phyloP scores from a whole-genome alignment of 2,113 vertebrate genomes.

The Hymenochirus boettgeri region DNA sequence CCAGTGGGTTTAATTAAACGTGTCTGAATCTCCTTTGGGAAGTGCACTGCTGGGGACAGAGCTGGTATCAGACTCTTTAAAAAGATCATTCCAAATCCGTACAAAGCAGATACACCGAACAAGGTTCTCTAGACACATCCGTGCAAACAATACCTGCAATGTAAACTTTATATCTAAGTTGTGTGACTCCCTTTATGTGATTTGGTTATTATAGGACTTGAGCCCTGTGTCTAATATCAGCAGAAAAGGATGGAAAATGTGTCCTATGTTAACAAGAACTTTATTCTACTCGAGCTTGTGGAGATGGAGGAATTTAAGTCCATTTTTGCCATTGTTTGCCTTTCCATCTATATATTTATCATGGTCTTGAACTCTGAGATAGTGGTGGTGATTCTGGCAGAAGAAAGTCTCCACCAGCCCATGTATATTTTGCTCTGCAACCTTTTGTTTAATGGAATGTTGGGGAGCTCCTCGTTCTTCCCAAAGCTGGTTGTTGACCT shows the following conservation, averaged over 20 bases:
- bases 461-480: background rate
- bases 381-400: background rate
- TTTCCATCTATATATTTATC: background rate
- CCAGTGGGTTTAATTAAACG: no score
- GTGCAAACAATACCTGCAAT: no score
- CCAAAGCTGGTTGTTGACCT: conserved; percentile 15
- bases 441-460: background rate
- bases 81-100: no score
- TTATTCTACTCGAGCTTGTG: background rate
- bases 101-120: no score
- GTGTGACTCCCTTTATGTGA: no score
- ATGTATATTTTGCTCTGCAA: conserved; percentile 18
- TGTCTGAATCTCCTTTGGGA: no score
- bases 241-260: conserved; percentile 1
- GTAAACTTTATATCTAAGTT: no score
- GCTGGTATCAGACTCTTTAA: no score
- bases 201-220: no score
- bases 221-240: no score
- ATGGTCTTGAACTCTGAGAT: background rate
- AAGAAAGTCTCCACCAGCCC: conserved; percentile 2
- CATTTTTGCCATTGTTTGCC: background rate
- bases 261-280: background rate
- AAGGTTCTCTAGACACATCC: no score
- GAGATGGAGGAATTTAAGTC: conserved; percentile 6
- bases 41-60: no score